These are phyloP conservation scores for Hipparchia sbordonii DNA, from an alignment of 2,888 invertebrate genomes.

Conservation along the genomic window DNA sequence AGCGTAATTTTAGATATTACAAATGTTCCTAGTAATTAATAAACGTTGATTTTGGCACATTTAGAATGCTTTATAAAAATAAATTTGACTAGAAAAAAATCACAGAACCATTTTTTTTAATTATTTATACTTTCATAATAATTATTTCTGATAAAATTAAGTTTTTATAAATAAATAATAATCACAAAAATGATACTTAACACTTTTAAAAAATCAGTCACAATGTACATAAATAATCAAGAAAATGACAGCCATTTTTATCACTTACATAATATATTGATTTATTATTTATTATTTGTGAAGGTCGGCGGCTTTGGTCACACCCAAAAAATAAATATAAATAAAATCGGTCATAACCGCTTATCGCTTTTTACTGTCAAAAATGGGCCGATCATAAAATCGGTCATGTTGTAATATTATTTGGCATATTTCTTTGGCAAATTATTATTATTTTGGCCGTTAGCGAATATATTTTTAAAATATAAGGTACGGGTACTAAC, in stretches of 20 bases:
- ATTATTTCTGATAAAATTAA: neutral
- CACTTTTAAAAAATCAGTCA: neutral
- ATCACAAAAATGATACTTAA: neutral
- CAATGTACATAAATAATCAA: neutral
- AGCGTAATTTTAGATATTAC: conserved; percentile 4
- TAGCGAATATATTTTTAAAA: neutral
- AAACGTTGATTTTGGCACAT: conserved; percentile 4
- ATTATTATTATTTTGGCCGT: neutral
- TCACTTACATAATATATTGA: neutral
- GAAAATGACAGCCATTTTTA: neutral
- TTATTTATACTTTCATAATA: neutral
- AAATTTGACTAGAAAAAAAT: conserved; percentile 10
- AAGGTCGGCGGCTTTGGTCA: neutral
- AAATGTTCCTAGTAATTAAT: neutral
- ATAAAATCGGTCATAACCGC: neutral
- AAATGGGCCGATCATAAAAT: neutral
- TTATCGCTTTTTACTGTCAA: neutral
- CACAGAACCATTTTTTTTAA: neutral
- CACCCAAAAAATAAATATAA: neutral
- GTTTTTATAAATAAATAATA: neutral
- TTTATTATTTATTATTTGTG: no score
- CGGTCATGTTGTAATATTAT: neutral
- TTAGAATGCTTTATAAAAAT: neutral
- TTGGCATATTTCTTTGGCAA: conserved; percentile 6
- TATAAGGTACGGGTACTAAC: neutral